These are phyloP conservation scores for Drosophila parabipectinata DNA, from an alignment of 1,140 invertebrate genomes.

Conservation along the genomic window DNA sequence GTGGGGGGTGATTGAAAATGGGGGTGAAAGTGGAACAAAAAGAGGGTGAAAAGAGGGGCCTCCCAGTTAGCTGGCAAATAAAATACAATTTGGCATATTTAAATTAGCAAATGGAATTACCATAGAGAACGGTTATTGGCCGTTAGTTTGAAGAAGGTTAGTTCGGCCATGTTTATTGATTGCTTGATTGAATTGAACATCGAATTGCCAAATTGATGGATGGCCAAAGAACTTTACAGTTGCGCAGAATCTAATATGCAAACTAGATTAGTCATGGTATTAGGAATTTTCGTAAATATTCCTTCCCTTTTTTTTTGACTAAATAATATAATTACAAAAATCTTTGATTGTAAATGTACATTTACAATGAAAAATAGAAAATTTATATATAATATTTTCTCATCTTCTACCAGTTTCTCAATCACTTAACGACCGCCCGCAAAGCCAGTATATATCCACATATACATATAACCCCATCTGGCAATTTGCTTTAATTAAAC, in stretches of 20 bases:
- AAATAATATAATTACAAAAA: background rate
- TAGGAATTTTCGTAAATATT: slow-evolving; percentile 9
- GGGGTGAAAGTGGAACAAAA: background rate
- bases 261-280: slow-evolving; percentile 5
- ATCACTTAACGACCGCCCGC: slow-evolving; percentile 38
- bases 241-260: slow-evolving; percentile 8
- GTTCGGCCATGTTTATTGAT: slow-evolving; percentile 81
- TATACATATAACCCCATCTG: slow-evolving; percentile 3
- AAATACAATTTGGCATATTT: slow-evolving; percentile 80
- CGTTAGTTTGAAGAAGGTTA: slow-evolving; percentile 48
- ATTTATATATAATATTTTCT: no score
- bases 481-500: slow-evolving; percentile 80
- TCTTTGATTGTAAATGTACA: background rate
- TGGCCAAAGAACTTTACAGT: background rate
- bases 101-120: slow-evolving; percentile 82
- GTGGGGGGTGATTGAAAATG: background rate
- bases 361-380: background rate
- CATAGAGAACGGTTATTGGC: slow-evolving; percentile 41
- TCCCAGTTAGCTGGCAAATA: slow-evolving; percentile 33
- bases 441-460: slow-evolving; percentile 4
- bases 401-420: background rate
- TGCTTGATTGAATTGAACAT: slow-evolving; percentile 73
- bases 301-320: background rate
- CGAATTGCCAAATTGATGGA: slow-evolving; percentile 54
- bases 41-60: background rate